Percentiles rank a stretch among this genome's conserved stretches.
Evolutionary conservation across 1,140 invertebrate genomes (phyloP).

Genomic region (Eupeodes corollae): DNA sequence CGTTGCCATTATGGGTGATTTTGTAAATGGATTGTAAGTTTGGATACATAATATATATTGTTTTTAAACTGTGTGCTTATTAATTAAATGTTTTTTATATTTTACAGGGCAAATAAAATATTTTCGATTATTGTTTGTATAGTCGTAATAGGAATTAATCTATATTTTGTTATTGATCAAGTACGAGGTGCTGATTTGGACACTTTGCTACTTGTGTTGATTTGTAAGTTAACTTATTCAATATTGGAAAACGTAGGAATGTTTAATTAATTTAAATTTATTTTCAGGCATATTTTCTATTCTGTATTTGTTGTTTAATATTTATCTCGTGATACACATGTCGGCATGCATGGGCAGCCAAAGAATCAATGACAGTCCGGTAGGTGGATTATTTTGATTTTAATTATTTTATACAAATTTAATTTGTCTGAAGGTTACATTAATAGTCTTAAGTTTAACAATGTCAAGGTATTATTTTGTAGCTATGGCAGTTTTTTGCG

Average conservation of each 20-base stretch:
- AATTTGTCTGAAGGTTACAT: slow-evolving; percentile 1
- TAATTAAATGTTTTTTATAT: slow-evolving; percentile 16
- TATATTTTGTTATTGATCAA: slow-evolving; percentile 64
- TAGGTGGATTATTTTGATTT: slow-evolving; percentile 16
- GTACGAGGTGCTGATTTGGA: slow-evolving; percentile 42
- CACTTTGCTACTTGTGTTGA: slow-evolving; percentile 42
- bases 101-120: slow-evolving; percentile 54
- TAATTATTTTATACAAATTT: background rate
- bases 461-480: slow-evolving; percentile 5
- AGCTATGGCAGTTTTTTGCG: background rate
- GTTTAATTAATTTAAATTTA: slow-evolving; percentile 1
- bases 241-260: background rate
- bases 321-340: slow-evolving; percentile 61
- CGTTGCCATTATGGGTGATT: slow-evolving; percentile 70
- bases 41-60: slow-evolving; percentile 39
- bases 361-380: slow-evolving; percentile 31
- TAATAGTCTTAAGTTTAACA: slow-evolving; percentile 19
- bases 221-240: slow-evolving; percentile 34
- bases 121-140: slow-evolving; percentile 53
- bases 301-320: slow-evolving; percentile 57
- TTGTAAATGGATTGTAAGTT: slow-evolving; percentile 53
- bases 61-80: background rate
- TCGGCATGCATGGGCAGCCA: slow-evolving; percentile 51
- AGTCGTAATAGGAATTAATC: slow-evolving; percentile 68
- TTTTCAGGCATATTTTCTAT: slow-evolving; percentile 43